These are phyloP conservation scores for Engraulis encrasicolus DNA, from an alignment of 2,113 vertebrate genomes.

Conservation along the genomic window DNA sequence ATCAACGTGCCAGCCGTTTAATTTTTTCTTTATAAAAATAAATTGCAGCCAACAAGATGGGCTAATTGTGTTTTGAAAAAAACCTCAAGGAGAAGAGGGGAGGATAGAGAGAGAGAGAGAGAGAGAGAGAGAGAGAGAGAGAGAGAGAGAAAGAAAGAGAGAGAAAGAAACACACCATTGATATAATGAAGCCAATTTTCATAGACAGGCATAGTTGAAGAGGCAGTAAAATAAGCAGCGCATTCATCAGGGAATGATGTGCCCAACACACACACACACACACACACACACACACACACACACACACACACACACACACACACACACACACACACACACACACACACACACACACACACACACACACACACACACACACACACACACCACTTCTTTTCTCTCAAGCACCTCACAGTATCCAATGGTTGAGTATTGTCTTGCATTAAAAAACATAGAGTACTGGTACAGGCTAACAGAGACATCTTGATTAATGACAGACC, in stretches of 20 bases:
- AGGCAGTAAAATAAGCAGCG: slow-evolving; percentile 87
- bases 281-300: too few species aligned
- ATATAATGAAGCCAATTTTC: slow-evolving; percentile 95
- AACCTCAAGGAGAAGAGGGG: slow-evolving; percentile 70
- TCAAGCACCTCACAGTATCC: not conserved
- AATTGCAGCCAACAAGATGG: slow-evolving; percentile 91
- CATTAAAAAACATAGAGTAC: slow-evolving; percentile 88
- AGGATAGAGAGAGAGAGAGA: too few species aligned
- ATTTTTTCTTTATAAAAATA: slow-evolving; percentile 97
- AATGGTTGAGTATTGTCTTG: slow-evolving; percentile 82
- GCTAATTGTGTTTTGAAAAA: slow-evolving; percentile 92
- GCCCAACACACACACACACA: slow-evolving; percentile 33
- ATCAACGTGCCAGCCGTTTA: slow-evolving; percentile 89
- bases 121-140: too few species aligned
- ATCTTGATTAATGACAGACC: slow-evolving; percentile 79
- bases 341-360: not conserved
- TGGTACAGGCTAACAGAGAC: slow-evolving; percentile 62
- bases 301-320: not conserved
- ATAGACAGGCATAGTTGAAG: slow-evolving; percentile 84
- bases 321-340: not conserved
- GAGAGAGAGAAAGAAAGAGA: too few species aligned
- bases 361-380: not conserved
- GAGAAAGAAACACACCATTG: slow-evolving; percentile 85
- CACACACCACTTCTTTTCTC: slow-evolving; percentile 50
- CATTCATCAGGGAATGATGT: slow-evolving; percentile 75